Conservation (phyloP, 2,797 vertebrate genomes). For the Pseudopleuronectes americanus region DNA sequence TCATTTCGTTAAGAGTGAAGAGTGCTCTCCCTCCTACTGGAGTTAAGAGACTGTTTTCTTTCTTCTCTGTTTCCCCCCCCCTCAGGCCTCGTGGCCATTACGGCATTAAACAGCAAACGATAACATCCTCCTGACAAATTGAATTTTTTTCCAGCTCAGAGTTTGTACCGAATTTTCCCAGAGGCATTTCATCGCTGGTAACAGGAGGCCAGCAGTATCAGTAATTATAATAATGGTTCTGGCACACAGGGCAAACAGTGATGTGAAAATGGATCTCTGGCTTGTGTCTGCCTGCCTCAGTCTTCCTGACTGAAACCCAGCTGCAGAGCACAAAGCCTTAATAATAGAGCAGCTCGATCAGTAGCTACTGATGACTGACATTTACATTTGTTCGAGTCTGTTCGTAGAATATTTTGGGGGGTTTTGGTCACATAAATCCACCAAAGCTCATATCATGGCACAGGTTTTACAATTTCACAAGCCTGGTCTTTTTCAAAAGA, state of each 20-base stretch:
- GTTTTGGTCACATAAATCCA: constrained; percentile 12
- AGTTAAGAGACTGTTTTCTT: constrained; percentile 9
- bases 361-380: constrained; percentile 23
- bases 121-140: constrained; percentile 64
- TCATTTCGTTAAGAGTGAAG: constrained; percentile 22
- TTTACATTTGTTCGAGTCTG: constrained; percentile 8
- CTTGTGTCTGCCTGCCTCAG: constrained; percentile 61
- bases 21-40: constrained; percentile 1
- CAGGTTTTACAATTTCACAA: neutral
- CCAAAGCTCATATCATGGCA: neutral
- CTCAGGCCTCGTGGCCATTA: constrained; percentile 24
- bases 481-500: too few relatives aligned
- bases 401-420: neutral
- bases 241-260: constrained; percentile 48
- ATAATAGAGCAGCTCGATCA: constrained; percentile 64
- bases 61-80: constrained; percentile 8
- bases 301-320: constrained; percentile 51
- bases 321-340: constrained; percentile 61
- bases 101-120: constrained; percentile 53
- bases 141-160: constrained; percentile 46
- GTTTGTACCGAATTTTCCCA: constrained; percentile 56
- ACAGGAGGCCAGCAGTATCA: constrained; percentile 64
- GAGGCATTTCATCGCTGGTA: constrained; percentile 64
- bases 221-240: constrained; percentile 75
- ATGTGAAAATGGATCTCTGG: constrained; percentile 79